These are phyloP conservation scores for Desmophyllum pertusum DNA, from an alignment of 92 coral and sea anemone genomes.

Conservation along the genomic window DNA sequence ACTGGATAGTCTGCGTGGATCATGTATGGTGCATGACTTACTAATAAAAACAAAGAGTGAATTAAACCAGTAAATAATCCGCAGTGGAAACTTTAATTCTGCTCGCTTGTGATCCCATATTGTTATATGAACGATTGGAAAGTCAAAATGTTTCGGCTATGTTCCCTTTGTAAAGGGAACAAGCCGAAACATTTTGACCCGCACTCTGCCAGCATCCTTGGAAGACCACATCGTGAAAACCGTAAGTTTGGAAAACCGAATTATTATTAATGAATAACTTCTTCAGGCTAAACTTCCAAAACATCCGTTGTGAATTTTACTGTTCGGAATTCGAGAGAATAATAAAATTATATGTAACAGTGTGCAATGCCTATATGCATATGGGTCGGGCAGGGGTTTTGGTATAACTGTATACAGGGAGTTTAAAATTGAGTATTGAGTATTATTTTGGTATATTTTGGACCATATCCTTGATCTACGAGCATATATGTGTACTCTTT, in stretches of 20 bases:
- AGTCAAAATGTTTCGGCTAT: constrained; percentile 20
- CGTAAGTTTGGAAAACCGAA: too few species aligned
- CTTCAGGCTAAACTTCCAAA: background rate
- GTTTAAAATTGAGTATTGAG: too few species aligned
- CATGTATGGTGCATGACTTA: background rate
- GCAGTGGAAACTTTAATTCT: background rate
- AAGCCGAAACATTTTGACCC: constrained; percentile 38
- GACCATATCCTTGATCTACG: too few species aligned
- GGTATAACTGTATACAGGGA: too few species aligned
- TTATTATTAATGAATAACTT: too few species aligned
- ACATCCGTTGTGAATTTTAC: background rate
- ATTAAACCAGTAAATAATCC: background rate
- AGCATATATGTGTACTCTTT: too few species aligned
- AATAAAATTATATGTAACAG: too few species aligned
- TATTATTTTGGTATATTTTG: too few species aligned
- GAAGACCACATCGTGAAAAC: background rate
- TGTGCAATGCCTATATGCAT: background rate
- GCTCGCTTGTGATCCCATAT: background rate
- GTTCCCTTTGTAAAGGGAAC: constrained; percentile 40
- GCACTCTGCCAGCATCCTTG: background rate
- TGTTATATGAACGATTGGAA: background rate
- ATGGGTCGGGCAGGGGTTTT: too few species aligned
- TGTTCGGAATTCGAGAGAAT: background rate
- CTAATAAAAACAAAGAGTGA: background rate
- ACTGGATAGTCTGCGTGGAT: background rate